Base-by-base conservation (phyloP, 1,140 invertebrate genomes). In the Drosophila azteca region DNA sequence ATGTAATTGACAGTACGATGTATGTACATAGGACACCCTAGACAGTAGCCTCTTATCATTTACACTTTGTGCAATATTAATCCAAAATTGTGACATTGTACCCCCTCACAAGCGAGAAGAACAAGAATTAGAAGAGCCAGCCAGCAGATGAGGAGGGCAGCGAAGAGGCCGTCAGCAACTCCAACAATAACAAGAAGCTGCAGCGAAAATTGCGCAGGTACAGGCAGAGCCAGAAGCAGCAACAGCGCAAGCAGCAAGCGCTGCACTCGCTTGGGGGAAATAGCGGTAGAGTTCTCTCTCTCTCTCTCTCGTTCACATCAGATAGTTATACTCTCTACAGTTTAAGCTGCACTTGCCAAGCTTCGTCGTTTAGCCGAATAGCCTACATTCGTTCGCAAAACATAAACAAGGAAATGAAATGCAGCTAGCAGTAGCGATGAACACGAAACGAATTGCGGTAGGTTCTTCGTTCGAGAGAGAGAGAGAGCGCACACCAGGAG, bases 361-460 rank as follows among this genome's bases (percentile, higher is more conserved):
- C 43, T 44, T 78, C 73, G 63, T 46, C 65, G 59, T 53, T 70
- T 69, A 83, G 63, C 71, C 79, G 79, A 82, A 64, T 87, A 83
- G 83, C 83, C 83, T 79, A 87, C 75, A 87, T 87, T 88, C 63
- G 68, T 60, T 68, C 71, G 80, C 65, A 87, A 83, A 87, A 77
- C 76, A 79, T 89, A 88, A 88, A 90, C 83, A 88, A 89, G 83
- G 84, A 88, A 88, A 84, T 88, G 83, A 88, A 88, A 84, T 88
- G 83, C 83, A 87, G 50, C 77, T 35, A 67, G 15, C 35, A 41
- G 29, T 22, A 41, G 20, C 68, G 64, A 59, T 64, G 62, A 83
- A 87, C 69, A 78, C 75, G 65, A 88, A 89, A 79, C 67, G 46
- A 70, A 77, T 88, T 88, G 85, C 64, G 84, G 85, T 90, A 88